phyloP scores from a whole-genome alignment of 1,140 invertebrate genomes.

The Zaprionus tsacasi region DNA sequence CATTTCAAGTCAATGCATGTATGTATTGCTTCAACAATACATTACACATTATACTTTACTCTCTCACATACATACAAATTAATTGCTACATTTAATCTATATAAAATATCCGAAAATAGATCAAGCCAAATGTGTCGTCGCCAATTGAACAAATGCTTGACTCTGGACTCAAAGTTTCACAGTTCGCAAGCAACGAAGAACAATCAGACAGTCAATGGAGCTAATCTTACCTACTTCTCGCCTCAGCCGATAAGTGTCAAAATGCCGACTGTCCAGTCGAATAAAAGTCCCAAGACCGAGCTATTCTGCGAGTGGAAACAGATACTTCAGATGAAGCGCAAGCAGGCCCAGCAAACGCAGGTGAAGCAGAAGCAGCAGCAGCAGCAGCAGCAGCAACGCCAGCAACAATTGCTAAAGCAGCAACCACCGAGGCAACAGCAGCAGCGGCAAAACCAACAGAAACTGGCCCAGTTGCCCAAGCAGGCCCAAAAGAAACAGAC shows the following conservation, averaged over 20 bases:
- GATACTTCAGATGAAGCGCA: not conserved
- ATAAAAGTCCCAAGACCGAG: not conserved
- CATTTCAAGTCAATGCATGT: not conserved
- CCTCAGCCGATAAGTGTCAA: not conserved
- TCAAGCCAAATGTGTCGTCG: constrained; percentile 46
- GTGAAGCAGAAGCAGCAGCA: not conserved
- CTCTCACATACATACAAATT: not conserved
- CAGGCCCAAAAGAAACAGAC: constrained; percentile 10
- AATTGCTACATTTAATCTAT: not conserved
- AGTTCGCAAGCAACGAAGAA: not conserved
- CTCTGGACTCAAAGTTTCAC: not conserved
- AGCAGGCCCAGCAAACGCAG: not conserved
- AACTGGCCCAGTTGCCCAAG: not conserved
- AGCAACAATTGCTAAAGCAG: not conserved
- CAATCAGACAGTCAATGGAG: not conserved
- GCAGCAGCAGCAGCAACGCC: not conserved
- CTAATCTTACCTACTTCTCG: not conserved
- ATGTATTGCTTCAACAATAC: not conserved
- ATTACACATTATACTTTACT: too few relatives aligned
- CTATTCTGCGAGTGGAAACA: not conserved
- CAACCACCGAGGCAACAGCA: not conserved
- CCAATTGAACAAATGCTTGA: constrained; percentile 6
- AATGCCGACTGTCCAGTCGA: not conserved
- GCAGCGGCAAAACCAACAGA: not conserved
- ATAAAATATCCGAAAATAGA: constrained; percentile 27